phyloP scores from a whole-genome alignment of 2,113 vertebrate genomes.

The Toxostoma redivivum region DNA sequence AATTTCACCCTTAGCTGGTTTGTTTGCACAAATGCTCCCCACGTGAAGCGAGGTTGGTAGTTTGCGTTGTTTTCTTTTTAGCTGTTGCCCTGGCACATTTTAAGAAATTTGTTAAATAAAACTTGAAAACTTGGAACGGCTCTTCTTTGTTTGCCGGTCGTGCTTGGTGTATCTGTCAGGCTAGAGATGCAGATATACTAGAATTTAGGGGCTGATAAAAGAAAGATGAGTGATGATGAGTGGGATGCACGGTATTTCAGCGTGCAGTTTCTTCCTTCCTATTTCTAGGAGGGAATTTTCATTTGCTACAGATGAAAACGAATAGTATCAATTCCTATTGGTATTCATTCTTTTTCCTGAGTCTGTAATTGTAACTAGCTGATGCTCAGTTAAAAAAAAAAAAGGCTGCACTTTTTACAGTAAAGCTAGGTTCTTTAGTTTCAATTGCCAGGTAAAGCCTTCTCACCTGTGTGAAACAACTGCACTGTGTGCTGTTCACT shows the following conservation, averaged over 20 bases:
- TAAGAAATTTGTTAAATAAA: neutral
- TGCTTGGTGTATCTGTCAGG: neutral
- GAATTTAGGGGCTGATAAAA: neutral
- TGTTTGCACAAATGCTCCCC: neutral
- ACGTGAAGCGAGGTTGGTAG: neutral
- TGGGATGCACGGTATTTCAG: neutral
- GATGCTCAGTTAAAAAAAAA: neutral
- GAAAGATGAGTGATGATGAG: neutral
- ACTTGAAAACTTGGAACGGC: neutral
- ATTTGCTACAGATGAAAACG: neutral
- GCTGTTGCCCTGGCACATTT: neutral
- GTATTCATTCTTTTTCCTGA: neutral
- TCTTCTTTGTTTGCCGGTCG: neutral
- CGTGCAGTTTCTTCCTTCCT: neutral
- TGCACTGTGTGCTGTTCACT: neutral
- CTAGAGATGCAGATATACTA: neutral
- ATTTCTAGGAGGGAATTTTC: neutral
- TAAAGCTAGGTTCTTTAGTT: neutral
- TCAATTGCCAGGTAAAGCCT: neutral
- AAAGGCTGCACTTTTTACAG: no score
- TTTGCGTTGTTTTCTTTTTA: neutral
- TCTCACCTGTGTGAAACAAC: rapidly evolving
- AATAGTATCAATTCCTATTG: neutral
- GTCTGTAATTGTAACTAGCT: neutral
- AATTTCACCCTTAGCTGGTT: neutral